A percentile compares a stretch with the other conserved stretches of the same genome.
Evolutionary conservation across 2,797 vertebrate genomes (phyloP).

Genomic region (Vespertilio murinus): DNA sequence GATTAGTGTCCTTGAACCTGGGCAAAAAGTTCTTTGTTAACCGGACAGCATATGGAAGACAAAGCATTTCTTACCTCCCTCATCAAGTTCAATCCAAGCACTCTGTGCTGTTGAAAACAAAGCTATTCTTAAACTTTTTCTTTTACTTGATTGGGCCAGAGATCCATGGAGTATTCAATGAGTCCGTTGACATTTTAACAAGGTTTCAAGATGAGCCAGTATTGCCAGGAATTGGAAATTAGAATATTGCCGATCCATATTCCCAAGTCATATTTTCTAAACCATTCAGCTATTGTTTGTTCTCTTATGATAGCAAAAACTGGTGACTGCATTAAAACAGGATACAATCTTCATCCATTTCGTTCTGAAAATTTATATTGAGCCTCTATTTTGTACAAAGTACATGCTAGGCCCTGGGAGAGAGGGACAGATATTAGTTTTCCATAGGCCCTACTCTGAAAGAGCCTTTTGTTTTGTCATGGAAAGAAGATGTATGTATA

Average conservation of each 20-base stretch:
- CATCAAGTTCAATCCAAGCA: background rate
- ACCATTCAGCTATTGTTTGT: background rate
- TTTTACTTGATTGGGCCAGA: background rate
- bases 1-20: background rate
- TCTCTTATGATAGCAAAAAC: background rate
- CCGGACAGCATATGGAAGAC: background rate
- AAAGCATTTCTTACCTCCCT: background rate
- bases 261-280: background rate
- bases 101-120: background rate
- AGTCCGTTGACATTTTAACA: background rate
- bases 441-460: background rate
- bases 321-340: background rate
- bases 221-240: background rate
- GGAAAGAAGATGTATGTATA: background rate
- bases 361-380: slow-evolving; percentile 10
- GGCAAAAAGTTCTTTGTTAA: slow-evolving; percentile 27
- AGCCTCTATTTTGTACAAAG: background rate
- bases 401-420: background rate
- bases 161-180: background rate
- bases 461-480: background rate
- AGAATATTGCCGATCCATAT: background rate
- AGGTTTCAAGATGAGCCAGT: background rate
- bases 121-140: slow-evolving; percentile 11
- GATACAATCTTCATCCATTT: slow-evolving; percentile 15
- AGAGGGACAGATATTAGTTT: background rate